A percentile compares a stretch with the other conserved stretches of the same genome.
Evolutionary conservation across 2,888 invertebrate species (phyloP).

Genomic region (Teleiodes luculella): DNA sequence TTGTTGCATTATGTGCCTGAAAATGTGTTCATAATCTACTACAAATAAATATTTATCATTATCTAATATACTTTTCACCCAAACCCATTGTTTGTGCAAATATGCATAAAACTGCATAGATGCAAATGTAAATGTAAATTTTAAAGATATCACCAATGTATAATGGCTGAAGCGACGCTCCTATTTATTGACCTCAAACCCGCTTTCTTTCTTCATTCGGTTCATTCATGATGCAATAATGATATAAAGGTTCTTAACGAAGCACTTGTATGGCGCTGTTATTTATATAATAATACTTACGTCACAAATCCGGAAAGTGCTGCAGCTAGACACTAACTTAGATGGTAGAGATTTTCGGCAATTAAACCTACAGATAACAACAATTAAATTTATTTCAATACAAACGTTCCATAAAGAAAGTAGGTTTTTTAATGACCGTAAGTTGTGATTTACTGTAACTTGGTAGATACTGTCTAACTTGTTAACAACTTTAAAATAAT

Average conservation of each 20-base stretch:
- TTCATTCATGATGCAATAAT: constrained; percentile 12
- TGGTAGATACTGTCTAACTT: no score
- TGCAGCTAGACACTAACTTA: neutral
- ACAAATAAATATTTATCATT: no score
- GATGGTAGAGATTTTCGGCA: neutral
- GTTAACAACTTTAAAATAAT: no score
- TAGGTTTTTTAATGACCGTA: neutral
- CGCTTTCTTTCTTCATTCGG: constrained; percentile 31
- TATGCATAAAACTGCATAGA: no score
- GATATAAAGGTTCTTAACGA: constrained; percentile 24
- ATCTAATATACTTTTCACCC: no score
- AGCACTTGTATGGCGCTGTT: constrained; percentile 28
- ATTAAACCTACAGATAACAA: neutral
- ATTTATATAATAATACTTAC: constrained; percentile 21
- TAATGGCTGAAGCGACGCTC: neutral
- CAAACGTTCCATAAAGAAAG: neutral
- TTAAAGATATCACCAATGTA: no score
- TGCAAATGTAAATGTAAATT: no score
- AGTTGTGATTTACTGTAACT: neutral
- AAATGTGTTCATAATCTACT: no score
- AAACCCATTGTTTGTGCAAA: no score
- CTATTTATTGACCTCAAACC: constrained; percentile 41
- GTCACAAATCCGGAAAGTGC: constrained; percentile 4
- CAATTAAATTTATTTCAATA: neutral
- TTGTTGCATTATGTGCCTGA: no score